A percentile compares a stretch with the other conserved stretches of the same genome.
Evolutionary conservation across 92 coral and sea anemone genomes (phyloP).

Genomic region (Montipora capitata): DNA sequence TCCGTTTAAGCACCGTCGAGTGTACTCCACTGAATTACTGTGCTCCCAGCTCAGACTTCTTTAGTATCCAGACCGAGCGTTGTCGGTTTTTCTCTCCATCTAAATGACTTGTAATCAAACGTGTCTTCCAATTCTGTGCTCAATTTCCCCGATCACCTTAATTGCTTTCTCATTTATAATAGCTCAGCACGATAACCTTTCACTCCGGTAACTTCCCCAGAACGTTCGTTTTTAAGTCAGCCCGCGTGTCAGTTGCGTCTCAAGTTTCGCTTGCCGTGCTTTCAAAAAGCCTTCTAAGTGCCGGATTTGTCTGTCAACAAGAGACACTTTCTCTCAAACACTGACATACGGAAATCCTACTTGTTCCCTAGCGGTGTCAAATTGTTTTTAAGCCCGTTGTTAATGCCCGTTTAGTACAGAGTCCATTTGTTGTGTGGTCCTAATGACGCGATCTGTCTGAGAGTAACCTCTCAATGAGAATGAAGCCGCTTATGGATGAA

Average conservation of each 20-base stretch:
- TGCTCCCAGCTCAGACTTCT: not conserved
- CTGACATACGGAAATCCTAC: slow-evolving; percentile 69
- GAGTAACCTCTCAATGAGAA: not conserved
- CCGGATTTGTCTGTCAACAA: slow-evolving; percentile 45
- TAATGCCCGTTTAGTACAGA: slow-evolving; percentile 80
- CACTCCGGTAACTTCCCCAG: slow-evolving; percentile 73
- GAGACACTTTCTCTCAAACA: slow-evolving; percentile 68
- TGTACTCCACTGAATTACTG: not conserved
- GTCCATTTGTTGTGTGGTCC: slow-evolving; percentile 88
- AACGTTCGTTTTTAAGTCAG: slow-evolving; percentile 25
- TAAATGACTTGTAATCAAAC: slow-evolving; percentile 62
- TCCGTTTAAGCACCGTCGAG: not conserved
- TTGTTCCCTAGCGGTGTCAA: slow-evolving; percentile 86
- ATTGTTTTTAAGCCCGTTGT: slow-evolving; percentile 83
- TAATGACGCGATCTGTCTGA: slow-evolving; percentile 32
- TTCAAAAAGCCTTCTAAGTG: slow-evolving; percentile 58
- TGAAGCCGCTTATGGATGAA: not conserved
- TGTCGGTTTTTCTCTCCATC: slow-evolving; percentile 1
- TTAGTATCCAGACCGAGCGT: slow-evolving; percentile 21
- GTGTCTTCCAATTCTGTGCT: slow-evolving; percentile 75
- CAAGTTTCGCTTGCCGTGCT: slow-evolving; percentile 72
- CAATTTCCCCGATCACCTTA: slow-evolving; percentile 86
- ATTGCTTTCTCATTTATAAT: slow-evolving; percentile 93
- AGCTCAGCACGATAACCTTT: slow-evolving; percentile 87
- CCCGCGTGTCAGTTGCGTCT: slow-evolving; percentile 21